phyloP scores from a whole-genome alignment of 2,113 vertebrate species.

The Trinectes maculatus region DNA sequence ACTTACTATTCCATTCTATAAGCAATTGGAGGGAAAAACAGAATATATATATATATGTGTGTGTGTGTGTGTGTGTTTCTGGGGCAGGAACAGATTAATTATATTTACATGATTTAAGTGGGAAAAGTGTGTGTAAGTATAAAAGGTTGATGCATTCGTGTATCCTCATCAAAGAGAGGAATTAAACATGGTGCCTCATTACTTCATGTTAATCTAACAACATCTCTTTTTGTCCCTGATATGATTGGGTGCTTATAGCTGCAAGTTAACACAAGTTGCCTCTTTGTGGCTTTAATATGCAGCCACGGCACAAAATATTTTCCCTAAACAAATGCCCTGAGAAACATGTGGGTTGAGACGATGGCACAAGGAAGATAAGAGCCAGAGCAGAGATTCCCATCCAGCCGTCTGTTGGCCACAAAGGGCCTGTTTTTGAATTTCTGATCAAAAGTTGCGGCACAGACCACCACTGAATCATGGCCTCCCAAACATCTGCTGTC shows the following conservation, averaged over 20 bases:
- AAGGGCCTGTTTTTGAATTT: conserved; percentile 78
- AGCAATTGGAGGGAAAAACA: too few relatives aligned
- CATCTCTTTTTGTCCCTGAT: conserved; percentile 1
- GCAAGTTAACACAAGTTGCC: not conserved
- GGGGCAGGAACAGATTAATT: too few relatives aligned
- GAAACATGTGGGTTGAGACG: conserved; percentile 46
- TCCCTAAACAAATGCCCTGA: conserved; percentile 46
- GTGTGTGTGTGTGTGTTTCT: too few relatives aligned
- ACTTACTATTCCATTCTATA: too few relatives aligned
- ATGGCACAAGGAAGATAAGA: conserved; percentile 23
- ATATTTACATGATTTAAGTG: too few relatives aligned
- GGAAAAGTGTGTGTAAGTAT: too few relatives aligned
- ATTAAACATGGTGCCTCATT: not conserved
- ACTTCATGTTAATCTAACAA: conserved; percentile 1
- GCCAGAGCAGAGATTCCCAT: conserved; percentile 17
- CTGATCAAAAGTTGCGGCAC: conserved; percentile 76
- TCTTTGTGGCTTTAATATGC: conserved; percentile 6
- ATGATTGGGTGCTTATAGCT: not conserved
- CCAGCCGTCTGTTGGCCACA: conserved; percentile 63
- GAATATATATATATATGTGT: too few relatives aligned
- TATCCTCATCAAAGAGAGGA: conserved; percentile 1
- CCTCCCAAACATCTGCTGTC: conserved; percentile 81
- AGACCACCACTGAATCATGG: conserved; percentile 73
- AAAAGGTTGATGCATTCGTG: too few relatives aligned
- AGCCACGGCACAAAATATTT: conserved; percentile 23